These are phyloP conservation scores for Hermaeophaga mercurialis DNA, from an alignment of 2,888 invertebrate genomes.

Conservation along the genomic window DNA sequence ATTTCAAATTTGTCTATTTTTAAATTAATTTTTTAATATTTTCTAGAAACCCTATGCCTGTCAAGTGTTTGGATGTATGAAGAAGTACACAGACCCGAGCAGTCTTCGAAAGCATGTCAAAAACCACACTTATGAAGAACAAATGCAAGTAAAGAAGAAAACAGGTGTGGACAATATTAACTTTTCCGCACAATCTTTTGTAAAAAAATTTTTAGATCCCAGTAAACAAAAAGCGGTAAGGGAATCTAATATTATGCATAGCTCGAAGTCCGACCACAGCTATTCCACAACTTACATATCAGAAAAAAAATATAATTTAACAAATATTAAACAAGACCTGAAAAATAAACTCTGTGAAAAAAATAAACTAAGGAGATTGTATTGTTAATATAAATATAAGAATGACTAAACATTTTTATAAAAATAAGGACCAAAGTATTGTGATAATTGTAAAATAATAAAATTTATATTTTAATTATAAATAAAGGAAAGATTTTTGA, in stretches of 20 bases:
- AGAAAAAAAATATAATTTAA: slow-evolving; percentile 37
- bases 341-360: slow-evolving; percentile 56
- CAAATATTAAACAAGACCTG: slow-evolving; percentile 52
- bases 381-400: slow-evolving; percentile 17
- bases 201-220: slow-evolving; percentile 44
- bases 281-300: slow-evolving; percentile 41
- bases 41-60: slow-evolving; percentile 91
- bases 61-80: slow-evolving; percentile 83
- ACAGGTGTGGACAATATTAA: slow-evolving; percentile 36
- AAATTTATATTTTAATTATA: too few species aligned
- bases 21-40: neutral
- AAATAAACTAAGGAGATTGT: slow-evolving; percentile 38
- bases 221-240: slow-evolving; percentile 45
- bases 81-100: slow-evolving; percentile 93
- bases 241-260: slow-evolving; percentile 22
- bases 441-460: slow-evolving; percentile 17
- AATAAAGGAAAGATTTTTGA: too few species aligned
- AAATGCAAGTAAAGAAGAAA: slow-evolving; percentile 53
- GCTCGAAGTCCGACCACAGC: slow-evolving; percentile 45
- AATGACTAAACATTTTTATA: neutral
- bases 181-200: slow-evolving; percentile 30
- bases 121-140: slow-evolving; percentile 66
- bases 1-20: too few species aligned
- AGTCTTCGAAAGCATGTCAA: slow-evolving; percentile 92
- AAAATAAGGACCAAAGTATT: slow-evolving; percentile 11